Evolutionary conservation across 2,113 vertebrate species (phyloP), one percentile per base, ranked within the genome.

Genomic region (Pteruthius melanotis): DNA sequence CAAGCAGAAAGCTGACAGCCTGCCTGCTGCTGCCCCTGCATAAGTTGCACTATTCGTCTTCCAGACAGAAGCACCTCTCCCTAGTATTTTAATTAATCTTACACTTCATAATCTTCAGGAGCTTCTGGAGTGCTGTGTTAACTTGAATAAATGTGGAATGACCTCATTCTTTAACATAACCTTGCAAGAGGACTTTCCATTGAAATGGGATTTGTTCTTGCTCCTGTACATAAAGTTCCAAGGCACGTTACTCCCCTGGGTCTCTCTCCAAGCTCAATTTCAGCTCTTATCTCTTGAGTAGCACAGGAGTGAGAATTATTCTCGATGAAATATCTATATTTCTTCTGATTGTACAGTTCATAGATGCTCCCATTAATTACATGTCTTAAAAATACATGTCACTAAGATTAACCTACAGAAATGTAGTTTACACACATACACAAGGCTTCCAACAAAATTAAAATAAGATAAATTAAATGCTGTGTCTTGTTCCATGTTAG

Each of bases 111-210:
- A 64, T 86, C 71, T 88, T 75, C 39, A 44, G 59, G 56, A 97
- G 35, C 3, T 90, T 86, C 88, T 74, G 47, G 47, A 93, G 64
- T 37, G 19, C 68, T 88, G 11, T 59, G 27, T 61, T 92, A 83
- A 71, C 44, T 31, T 15, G 35, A 81, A 83, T 89, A 92, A 95
- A 80, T 70, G 79, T 88, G 83, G 81, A 78, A 89, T 59, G 37
- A 95, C 68, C 75, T 92, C 52, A 66, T 90, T 90, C 83, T 94
- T 92, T 90, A 86, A 40, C 26, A 33, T 83, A 95, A 94, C 90
- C 90, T 95, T 96, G 94, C 18, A 45, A 68, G 68, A 92, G 60
- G 63, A 50, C 30, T 90, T 94, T 56, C 60, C 91, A 64, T 57
- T 94, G 69, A 93, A 91, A 82, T 65, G 16, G 59, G 66, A 66